These are phyloP conservation scores for Tetrao urogallus DNA, from an alignment of 2,113 vertebrate genomes.

Conservation along the genomic window DNA sequence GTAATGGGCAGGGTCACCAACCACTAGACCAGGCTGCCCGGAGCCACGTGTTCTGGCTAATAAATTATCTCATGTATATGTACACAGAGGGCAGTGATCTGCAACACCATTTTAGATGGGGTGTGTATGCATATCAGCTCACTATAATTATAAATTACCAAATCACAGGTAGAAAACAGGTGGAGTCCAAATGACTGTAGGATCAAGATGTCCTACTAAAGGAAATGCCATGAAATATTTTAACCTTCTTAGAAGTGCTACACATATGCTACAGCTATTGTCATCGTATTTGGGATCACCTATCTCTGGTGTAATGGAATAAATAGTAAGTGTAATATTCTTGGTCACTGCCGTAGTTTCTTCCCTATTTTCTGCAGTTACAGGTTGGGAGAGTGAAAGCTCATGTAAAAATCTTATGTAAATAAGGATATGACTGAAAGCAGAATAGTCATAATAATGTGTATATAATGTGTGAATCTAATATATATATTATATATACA, in stretches of 20 bases:
- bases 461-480: background rate
- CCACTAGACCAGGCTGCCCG: no score
- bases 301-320: background rate
- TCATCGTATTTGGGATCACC: background rate
- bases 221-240: constrained; percentile 6
- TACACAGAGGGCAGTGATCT: background rate
- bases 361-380: background rate
- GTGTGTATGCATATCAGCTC: background rate
- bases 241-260: constrained; percentile 16
- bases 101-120: background rate
- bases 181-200: background rate
- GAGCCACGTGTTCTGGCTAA: no score
- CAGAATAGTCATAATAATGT: background rate
- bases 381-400: background rate
- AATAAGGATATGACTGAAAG: background rate
- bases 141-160: background rate
- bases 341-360: background rate
- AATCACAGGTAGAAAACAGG: background rate
- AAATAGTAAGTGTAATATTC: background rate
- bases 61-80: background rate
- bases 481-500: background rate
- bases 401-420: background rate
- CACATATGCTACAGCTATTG: constrained; percentile 15
- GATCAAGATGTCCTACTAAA: background rate
- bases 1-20: no score